phyloP scores from a whole-genome alignment of 2,797 vertebrate genomes.

The Numenius phaeopus region DNA sequence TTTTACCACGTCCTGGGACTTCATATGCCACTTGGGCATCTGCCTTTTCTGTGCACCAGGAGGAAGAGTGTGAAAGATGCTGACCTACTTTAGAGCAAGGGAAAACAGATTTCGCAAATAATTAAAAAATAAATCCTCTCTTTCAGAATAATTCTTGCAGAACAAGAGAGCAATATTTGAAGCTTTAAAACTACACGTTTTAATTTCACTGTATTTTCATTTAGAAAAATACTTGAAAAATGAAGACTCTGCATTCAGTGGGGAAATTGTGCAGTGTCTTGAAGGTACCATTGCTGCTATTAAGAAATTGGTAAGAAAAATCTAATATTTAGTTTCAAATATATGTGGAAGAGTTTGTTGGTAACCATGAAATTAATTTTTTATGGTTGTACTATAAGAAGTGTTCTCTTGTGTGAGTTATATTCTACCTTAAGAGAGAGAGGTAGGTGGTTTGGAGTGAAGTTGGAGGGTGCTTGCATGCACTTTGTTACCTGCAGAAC shows the following conservation, averaged over 20 bases:
- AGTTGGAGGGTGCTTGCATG: background rate
- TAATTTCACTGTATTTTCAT: conserved; percentile 23
- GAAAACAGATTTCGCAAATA: background rate
- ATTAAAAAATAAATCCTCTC: background rate
- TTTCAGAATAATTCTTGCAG: background rate
- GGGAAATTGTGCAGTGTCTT: conserved; percentile 81
- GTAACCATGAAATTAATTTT: background rate
- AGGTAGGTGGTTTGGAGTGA: background rate
- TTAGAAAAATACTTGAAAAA: conserved; percentile 80
- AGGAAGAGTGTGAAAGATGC: background rate
- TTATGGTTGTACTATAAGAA: background rate
- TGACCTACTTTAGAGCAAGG: conserved; percentile 22
- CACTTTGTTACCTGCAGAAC: background rate
- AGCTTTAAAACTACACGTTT: background rate
- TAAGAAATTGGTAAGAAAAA: conserved; percentile 78
- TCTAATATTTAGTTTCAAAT: background rate
- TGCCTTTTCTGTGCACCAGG: background rate
- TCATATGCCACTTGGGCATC: background rate
- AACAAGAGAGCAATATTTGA: background rate
- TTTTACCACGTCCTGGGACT: no score
- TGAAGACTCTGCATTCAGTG: conserved; percentile 74
- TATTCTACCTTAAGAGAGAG: background rate
- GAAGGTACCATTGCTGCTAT: conserved; percentile 77
- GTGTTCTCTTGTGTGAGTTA: background rate
- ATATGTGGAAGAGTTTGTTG: background rate